phyloP scores from a whole-genome alignment of 1,140 invertebrate species.

The Belonocnema kinseyi region DNA sequence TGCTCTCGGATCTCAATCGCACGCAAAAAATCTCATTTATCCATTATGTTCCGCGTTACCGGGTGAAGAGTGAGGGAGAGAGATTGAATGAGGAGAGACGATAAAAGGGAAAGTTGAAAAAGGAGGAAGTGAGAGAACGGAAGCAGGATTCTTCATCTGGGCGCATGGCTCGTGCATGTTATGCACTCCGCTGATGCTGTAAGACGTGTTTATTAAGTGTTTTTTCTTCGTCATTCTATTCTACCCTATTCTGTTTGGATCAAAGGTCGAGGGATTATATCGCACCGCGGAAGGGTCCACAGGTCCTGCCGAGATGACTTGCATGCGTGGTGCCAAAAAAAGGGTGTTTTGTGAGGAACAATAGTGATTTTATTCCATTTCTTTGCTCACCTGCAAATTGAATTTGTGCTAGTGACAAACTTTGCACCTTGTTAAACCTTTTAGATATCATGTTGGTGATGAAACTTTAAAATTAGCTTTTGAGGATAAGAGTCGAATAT shows the following conservation, averaged over 20 bases:
- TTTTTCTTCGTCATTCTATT: slow-evolving; percentile 43
- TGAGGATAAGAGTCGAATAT: no score
- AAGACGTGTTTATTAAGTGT: slow-evolving; percentile 69
- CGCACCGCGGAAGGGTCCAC: slow-evolving; percentile 44
- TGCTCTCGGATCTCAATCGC: slow-evolving; percentile 70
- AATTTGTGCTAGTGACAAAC: background rate
- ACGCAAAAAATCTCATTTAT: slow-evolving; percentile 75
- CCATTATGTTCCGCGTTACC: slow-evolving; percentile 68
- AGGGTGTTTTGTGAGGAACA: slow-evolving; percentile 16
- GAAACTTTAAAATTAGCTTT: no score
- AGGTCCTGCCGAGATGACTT: slow-evolving; percentile 41
- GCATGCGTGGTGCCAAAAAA: slow-evolving; percentile 40
- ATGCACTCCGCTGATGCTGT: slow-evolving; percentile 57
- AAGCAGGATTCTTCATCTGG: slow-evolving; percentile 29
- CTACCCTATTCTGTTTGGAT: slow-evolving; percentile 11
- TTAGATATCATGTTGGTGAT: no score
- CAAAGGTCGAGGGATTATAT: slow-evolving; percentile 43
- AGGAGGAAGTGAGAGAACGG: background rate
- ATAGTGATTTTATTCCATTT: background rate
- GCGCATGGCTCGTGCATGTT: slow-evolving; percentile 64
- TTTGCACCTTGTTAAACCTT: background rate
- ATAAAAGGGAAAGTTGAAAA: slow-evolving; percentile 6
- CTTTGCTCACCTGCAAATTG: slow-evolving; percentile 11
- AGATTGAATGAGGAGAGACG: slow-evolving; percentile 35
- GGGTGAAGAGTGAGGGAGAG: slow-evolving; percentile 43